These are phyloP conservation scores for Sinella curviseta DNA, from an alignment of 1,140 invertebrate species.

Conservation along the genomic window DNA sequence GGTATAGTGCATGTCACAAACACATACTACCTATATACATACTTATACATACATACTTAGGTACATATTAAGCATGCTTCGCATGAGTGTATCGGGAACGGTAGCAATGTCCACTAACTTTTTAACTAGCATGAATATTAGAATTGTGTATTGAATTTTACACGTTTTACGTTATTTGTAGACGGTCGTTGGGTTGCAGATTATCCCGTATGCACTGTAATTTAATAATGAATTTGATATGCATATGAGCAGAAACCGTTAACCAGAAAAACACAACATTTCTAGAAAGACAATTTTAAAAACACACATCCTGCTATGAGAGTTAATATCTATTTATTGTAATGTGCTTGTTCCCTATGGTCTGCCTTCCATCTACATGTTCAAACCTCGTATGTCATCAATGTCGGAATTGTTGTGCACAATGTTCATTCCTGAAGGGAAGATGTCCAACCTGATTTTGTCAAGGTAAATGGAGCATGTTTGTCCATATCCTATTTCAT, in stretches of 20 bases:
- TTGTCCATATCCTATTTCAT: neutral
- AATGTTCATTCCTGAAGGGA: neutral
- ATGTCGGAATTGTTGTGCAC: neutral
- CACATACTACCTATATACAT: no score
- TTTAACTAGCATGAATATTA: no score
- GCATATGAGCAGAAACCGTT: neutral
- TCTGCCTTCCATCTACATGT: neutral
- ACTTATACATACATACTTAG: no score
- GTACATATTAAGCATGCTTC: no score
- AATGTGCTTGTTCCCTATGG: slow-evolving; percentile 21
- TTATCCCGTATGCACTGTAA: no score
- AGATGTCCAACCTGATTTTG: slow-evolving; percentile 24
- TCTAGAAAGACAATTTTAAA: neutral
- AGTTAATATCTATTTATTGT: neutral
- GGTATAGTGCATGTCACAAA: neutral
- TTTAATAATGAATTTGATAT: no score
- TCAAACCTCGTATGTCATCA: neutral
- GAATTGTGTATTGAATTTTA: no score
- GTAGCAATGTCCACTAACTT: no score
- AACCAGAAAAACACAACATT: neutral
- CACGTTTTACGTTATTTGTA: no score
- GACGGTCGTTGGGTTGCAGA: no score
- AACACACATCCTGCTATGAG: neutral
- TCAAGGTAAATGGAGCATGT: slow-evolving; percentile 31
- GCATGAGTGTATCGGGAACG: no score